A percentile compares a stretch with the other conserved stretches of the same genome.
phyloP scores from a whole-genome alignment of 1,140 invertebrate species.

The Sogatella furcifera region DNA sequence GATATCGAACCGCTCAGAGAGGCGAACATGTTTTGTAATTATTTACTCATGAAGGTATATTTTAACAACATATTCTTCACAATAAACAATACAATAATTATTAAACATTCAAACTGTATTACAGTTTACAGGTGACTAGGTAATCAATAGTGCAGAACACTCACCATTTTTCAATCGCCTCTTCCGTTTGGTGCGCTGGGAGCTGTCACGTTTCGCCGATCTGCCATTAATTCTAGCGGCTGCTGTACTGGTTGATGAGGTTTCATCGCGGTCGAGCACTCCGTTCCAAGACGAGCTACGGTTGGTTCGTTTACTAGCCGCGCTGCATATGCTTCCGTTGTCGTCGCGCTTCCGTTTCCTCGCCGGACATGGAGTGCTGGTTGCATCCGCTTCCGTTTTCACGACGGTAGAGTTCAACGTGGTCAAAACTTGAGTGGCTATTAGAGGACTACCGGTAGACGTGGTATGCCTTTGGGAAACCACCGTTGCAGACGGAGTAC shows the following conservation, averaged over 20 bases:
- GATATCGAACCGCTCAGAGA: no score
- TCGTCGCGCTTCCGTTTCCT: constrained; percentile 1
- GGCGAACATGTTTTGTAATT: no score
- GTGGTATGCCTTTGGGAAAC: not conserved
- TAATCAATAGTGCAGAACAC: no score
- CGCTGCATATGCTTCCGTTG: constrained; percentile 8
- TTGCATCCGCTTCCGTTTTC: not conserved
- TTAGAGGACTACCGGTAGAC: not conserved
- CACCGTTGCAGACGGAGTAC: not conserved
- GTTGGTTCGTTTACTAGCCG: constrained; percentile 10
- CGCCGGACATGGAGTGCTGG: not conserved
- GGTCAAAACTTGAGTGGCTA: not conserved
- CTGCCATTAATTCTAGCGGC: constrained; percentile 8
- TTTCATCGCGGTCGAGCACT: not conserved
- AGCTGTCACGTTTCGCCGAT: constrained; percentile 1
- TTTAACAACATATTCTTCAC: no score
- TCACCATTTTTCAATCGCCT: constrained; percentile 4
- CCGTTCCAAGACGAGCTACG: constrained; percentile 12
- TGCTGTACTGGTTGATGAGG: not conserved
- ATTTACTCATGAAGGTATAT: no score
- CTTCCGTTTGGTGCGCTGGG: not conserved
- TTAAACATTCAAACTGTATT: no score
- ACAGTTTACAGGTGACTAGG: no score
- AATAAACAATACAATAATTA: no score
- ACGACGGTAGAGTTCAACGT: not conserved